Evolutionary conservation across 2,888 invertebrate species (phyloP).

Genomic region (Autographa pulchrina): DNA sequence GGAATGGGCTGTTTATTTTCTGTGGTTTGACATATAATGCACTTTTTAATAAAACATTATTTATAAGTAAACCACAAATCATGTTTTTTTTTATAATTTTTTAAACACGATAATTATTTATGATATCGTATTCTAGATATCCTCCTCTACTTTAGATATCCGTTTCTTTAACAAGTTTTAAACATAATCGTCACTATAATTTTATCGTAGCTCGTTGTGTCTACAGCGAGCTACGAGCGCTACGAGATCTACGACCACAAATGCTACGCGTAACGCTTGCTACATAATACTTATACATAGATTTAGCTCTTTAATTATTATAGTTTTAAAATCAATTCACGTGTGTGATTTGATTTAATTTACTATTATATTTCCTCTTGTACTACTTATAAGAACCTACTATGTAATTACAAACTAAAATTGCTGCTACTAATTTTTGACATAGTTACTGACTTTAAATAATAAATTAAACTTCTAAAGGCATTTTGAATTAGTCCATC

Average conservation of each 20-base stretch:
- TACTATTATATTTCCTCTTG: neutral
- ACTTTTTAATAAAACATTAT: neutral
- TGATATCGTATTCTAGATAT: too few species aligned
- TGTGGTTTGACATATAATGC: neutral
- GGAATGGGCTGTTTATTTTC: neutral
- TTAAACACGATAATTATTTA: too few species aligned
- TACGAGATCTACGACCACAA: neutral
- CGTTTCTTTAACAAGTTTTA: too few species aligned
- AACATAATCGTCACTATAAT: too few species aligned
- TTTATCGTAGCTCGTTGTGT: neutral
- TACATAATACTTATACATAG: neutral
- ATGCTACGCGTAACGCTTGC: neutral
- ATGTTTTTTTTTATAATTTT: too few species aligned
- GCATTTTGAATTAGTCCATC: conserved; percentile 31
- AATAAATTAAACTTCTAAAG: conserved; percentile 10
- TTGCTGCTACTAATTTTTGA: neutral
- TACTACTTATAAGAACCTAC: neutral
- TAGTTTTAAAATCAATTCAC: neutral
- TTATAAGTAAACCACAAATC: too few species aligned
- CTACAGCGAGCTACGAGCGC: neutral
- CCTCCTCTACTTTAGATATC: too few species aligned
- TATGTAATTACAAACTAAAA: neutral
- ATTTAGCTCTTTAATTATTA: neutral
- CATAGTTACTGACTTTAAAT: conserved; percentile 8
- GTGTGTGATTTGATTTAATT: neutral